These are phyloP conservation scores for Heliconius aoede DNA, from an alignment of 2,888 invertebrate species.

Conservation along the genomic window DNA sequence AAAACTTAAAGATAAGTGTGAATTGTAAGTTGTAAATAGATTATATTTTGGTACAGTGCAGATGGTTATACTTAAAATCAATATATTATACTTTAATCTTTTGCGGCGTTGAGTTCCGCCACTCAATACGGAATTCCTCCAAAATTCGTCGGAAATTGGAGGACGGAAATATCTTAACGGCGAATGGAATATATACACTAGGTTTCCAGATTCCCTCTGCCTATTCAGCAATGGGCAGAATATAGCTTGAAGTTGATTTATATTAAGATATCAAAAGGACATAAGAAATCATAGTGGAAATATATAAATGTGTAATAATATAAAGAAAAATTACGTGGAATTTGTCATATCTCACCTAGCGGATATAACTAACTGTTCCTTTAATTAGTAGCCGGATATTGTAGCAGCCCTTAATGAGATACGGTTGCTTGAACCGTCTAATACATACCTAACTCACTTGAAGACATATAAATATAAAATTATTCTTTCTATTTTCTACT, in stretches of 20 bases:
- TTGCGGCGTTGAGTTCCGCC: too few relatives aligned
- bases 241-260: background rate
- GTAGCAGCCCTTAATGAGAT: constrained; percentile 68
- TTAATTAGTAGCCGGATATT: constrained; percentile 77
- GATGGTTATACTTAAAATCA: background rate
- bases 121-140: too few relatives aligned
- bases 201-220: too few relatives aligned
- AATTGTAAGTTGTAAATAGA: background rate
- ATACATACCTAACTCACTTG: constrained; percentile 52
- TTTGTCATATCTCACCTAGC: constrained; percentile 64
- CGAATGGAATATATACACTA: too few relatives aligned
- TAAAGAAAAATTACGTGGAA: constrained; percentile 66
- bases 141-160: too few relatives aligned
- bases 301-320: constrained; percentile 28
- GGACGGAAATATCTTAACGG: too few relatives aligned
- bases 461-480: constrained; percentile 28
- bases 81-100: too few relatives aligned
- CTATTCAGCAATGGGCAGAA: too few relatives aligned
- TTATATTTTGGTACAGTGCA: background rate
- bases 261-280: background rate
- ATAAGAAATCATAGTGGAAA: background rate
- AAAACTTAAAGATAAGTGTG: background rate
- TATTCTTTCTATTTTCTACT: background rate
- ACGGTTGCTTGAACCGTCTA: constrained; percentile 60
- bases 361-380: constrained; percentile 62